phyloP scores from a whole-genome alignment of 2,797 vertebrate genomes.

The Chrysocyon brachyurus region DNA sequence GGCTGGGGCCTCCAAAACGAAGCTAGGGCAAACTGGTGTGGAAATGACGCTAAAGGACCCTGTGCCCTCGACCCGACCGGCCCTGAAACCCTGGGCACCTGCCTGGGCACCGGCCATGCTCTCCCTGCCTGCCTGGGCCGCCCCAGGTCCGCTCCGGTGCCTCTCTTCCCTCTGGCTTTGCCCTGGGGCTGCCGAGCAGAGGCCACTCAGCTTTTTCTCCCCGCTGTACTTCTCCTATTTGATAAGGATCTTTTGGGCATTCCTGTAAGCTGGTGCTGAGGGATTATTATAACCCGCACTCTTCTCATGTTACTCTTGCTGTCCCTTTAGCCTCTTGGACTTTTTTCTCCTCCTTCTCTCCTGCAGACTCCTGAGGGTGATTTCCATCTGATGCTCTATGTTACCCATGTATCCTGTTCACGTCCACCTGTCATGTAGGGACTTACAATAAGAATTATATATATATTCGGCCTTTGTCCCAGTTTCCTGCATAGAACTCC shows the following conservation, averaged over 20 bases:
- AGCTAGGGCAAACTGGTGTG: background rate
- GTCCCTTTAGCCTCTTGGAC: background rate
- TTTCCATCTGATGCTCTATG: accelerated
- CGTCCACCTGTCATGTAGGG: background rate
- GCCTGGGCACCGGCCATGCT: background rate
- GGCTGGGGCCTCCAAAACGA: background rate
- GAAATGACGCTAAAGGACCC: background rate
- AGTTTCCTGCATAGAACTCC: background rate
- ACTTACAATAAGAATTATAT: background rate
- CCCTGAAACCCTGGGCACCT: background rate
- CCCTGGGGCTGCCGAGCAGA: background rate
- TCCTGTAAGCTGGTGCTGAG: background rate
- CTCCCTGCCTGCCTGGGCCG: background rate
- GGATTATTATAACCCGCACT: too few species aligned
- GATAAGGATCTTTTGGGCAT: background rate
- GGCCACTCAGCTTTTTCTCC: background rate
- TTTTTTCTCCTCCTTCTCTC: background rate
- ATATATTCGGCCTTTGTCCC: background rate
- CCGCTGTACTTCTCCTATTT: background rate
- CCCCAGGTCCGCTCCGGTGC: background rate
- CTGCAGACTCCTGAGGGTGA: background rate
- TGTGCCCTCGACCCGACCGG: background rate
- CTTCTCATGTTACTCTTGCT: too few species aligned
- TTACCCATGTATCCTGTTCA: accelerated
- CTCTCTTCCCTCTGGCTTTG: background rate